These are phyloP conservation scores for Fabriciana adippe DNA, from an alignment of 2,888 invertebrate genomes.

Conservation along the genomic window DNA sequence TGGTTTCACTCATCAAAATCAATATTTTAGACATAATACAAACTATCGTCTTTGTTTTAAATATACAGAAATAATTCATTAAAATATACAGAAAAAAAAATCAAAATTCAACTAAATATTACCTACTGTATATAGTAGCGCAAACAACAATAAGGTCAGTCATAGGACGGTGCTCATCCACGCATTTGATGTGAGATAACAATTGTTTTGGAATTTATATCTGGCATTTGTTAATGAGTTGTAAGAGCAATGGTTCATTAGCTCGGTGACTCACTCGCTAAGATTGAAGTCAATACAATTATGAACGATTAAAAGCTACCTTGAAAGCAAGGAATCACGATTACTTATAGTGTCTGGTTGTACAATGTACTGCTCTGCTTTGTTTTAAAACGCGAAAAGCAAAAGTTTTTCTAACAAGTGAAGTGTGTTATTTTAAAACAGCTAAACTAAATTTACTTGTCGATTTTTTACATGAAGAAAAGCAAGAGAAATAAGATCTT, in stretches of 20 bases:
- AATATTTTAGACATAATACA: no score
- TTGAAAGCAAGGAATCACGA: not conserved
- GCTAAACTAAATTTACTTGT: no score
- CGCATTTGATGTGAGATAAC: conserved; percentile 31
- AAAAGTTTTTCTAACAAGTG: no score
- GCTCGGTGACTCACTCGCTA: conserved; percentile 23
- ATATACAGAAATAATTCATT: no score
- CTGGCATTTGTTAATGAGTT: conserved; percentile 26
- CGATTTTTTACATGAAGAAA: no score
- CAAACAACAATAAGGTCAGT: conserved; percentile 22
- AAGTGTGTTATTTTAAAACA: no score
- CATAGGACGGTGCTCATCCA: conserved; percentile 23
- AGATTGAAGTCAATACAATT: conserved; percentile 14
- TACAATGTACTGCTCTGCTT: no score
- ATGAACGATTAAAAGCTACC: conserved; percentile 10
- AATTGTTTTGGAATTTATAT: conserved; percentile 31
- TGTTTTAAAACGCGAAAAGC: no score
- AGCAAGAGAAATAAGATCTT: no score
- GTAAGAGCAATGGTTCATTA: conserved; percentile 30
- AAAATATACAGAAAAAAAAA: not conserved
- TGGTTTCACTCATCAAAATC: no score
- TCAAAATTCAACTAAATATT: not conserved
- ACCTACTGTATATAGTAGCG: not conserved
- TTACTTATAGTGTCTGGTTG: not conserved
- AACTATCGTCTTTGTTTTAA: no score